Evolutionary conservation across 2,113 vertebrate genomes (phyloP).

Genomic region (Atlantisia rogersi): DNA sequence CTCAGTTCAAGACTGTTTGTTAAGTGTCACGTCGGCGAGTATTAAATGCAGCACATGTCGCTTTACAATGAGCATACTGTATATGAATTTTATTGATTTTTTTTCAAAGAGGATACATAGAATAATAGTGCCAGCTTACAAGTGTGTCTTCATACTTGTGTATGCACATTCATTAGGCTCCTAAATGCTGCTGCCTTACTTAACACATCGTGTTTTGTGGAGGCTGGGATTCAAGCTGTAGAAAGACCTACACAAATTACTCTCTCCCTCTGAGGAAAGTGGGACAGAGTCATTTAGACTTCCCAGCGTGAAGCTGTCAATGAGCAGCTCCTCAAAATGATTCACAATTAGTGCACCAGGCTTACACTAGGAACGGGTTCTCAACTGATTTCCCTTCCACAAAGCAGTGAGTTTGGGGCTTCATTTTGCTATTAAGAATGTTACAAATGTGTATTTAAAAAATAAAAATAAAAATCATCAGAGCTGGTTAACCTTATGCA

Average conservation of each 20-base stretch:
- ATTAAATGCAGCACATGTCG: constrained; percentile 69
- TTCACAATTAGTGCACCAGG: constrained; percentile 25
- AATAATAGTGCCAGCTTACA: constrained; percentile 61
- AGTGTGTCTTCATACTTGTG: constrained; percentile 19
- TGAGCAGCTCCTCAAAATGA: constrained; percentile 48
- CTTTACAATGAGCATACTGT: constrained; percentile 70
- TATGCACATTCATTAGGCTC: constrained; percentile 54
- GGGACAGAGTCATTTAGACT: constrained; percentile 41
- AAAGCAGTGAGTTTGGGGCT: background rate
- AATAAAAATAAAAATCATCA: background rate
- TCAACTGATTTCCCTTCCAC: background rate
- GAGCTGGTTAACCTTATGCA: background rate
- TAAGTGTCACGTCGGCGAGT: constrained; percentile 70
- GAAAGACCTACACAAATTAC: constrained; percentile 45
- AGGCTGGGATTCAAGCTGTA: constrained; percentile 53
- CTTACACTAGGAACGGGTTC: background rate
- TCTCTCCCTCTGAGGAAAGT: constrained; percentile 12
- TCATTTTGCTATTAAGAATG: background rate
- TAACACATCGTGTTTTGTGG: constrained; percentile 23
- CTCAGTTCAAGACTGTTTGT: constrained; percentile 76
- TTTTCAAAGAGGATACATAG: constrained; percentile 65
- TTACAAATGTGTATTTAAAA: background rate
- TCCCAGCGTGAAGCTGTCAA: constrained; percentile 30
- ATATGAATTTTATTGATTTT: constrained; percentile 75
- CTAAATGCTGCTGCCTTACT: constrained; percentile 51